phyloP scores from a whole-genome alignment of 2,113 vertebrate genomes.

The Ibidorhyncha struthersii region DNA sequence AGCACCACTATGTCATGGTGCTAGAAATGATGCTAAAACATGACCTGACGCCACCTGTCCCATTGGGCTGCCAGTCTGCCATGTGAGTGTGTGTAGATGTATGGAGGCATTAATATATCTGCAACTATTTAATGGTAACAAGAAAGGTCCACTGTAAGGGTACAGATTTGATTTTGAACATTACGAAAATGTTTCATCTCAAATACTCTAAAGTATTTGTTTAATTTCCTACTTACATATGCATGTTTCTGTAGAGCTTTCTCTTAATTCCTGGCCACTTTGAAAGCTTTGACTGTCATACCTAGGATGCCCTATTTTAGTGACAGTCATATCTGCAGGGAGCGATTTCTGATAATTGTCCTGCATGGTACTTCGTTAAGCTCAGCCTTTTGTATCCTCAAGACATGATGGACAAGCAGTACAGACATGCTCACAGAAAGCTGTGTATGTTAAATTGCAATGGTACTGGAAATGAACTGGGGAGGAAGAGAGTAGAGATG shows the following conservation, averaged over 20 bases:
- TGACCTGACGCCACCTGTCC: neutral
- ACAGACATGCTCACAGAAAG: neutral
- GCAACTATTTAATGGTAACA: neutral
- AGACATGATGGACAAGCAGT: fast-evolving
- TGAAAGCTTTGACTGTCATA: neutral
- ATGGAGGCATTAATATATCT: neutral
- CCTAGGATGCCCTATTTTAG: neutral
- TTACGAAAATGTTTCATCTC: neutral
- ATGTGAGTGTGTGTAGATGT: neutral
- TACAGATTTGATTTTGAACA: neutral
- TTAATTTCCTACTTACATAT: neutral
- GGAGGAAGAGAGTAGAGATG: neutral
- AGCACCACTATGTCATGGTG: neutral
- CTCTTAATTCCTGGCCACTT: neutral
- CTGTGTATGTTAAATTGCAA: neutral
- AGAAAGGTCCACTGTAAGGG: neutral
- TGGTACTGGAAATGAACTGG: neutral
- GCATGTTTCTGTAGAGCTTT: neutral
- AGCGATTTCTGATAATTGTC: neutral
- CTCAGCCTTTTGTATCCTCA: neutral
- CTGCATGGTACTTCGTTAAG: neutral
- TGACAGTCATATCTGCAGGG: neutral
- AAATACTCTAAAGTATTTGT: neutral
- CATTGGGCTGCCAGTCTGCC: neutral
- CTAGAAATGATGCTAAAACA: neutral